A percentile compares a stretch with the other conserved stretches of the same genome.
Conservation (phyloP, 1,140 invertebrate genomes). For the Vanessa tameamea region DNA sequence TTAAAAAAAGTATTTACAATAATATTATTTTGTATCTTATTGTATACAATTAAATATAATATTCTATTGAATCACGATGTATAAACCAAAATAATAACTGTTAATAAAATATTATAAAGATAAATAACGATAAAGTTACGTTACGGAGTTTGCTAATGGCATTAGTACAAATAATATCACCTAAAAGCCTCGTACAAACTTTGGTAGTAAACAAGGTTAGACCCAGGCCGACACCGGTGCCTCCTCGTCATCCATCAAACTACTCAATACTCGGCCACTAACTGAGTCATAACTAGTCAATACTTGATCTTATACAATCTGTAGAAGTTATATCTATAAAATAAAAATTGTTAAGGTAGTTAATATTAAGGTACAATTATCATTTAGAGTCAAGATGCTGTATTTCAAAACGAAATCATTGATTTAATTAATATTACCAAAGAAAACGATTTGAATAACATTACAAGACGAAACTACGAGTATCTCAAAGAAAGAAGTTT, state of each 20-base stretch:
- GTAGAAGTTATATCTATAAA: constrained; percentile 7
- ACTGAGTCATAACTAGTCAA: constrained; percentile 24
- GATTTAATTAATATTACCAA: not conserved
- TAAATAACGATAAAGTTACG: no score
- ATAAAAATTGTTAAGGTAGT: no score
- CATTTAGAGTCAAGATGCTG: no score
- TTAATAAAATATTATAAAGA: no score
- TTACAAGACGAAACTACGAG: not conserved
- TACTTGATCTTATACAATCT: constrained; percentile 16
- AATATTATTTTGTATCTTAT: no score
- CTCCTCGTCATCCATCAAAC: constrained; percentile 28
- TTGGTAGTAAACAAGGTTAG: constrained; percentile 18
- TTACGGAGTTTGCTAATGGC: no score
- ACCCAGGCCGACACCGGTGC: constrained; percentile 18
- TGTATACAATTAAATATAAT: no score
- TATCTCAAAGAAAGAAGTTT: constrained; percentile 6
- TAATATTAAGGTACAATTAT: no score
- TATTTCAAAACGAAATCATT: not conserved
- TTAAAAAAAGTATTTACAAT: no score
- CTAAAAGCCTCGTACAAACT: not conserved
- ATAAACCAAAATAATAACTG: no score
- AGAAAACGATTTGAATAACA: constrained; percentile 3
- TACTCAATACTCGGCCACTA: constrained; percentile 23
- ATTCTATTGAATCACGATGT: no score
- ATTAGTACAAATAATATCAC: not conserved